These are phyloP conservation scores for Typhlomys cinereus DNA, from an alignment of 2,113 vertebrate species.

Conservation along the genomic window DNA sequence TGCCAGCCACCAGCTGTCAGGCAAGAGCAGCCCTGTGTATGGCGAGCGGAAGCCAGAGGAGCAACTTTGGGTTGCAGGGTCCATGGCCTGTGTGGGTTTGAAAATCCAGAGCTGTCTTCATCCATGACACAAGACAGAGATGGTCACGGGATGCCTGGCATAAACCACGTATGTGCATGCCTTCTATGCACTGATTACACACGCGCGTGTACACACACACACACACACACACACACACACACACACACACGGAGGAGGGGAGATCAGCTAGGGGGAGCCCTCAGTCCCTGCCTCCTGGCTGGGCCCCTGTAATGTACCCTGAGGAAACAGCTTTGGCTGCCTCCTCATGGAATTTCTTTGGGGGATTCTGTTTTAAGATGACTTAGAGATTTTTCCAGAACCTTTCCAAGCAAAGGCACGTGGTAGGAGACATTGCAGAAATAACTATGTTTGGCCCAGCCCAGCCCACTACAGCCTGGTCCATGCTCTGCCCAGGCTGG, in stretches of 20 bases:
- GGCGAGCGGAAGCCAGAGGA: neutral
- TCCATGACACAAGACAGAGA: neutral
- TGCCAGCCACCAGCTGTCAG: neutral
- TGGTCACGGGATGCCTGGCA: fast-evolving
- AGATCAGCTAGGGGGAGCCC: neutral
- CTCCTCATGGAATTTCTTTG: fast-evolving
- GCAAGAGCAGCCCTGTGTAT: fast-evolving
- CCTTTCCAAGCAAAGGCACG: neutral
- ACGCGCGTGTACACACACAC: fast-evolving
- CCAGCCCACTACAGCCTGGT: fast-evolving
- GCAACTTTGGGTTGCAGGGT: neutral
- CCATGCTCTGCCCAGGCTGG: fast-evolving
- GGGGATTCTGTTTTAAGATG: neutral
- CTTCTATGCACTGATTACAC: neutral
- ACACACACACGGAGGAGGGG: fast-evolving
- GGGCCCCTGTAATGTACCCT: fast-evolving
- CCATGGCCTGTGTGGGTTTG: neutral
- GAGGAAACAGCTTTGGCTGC: neutral
- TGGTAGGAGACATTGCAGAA: fast-evolving
- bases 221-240: fast-evolving
- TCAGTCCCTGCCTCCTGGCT: fast-evolving
- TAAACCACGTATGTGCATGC: fast-evolving
- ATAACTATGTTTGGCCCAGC: fast-evolving
- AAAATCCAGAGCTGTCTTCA: neutral
- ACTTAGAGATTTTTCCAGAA: neutral